Conservation (phyloP, 1,140 invertebrate genomes). For the Micrasema minimum region DNA sequence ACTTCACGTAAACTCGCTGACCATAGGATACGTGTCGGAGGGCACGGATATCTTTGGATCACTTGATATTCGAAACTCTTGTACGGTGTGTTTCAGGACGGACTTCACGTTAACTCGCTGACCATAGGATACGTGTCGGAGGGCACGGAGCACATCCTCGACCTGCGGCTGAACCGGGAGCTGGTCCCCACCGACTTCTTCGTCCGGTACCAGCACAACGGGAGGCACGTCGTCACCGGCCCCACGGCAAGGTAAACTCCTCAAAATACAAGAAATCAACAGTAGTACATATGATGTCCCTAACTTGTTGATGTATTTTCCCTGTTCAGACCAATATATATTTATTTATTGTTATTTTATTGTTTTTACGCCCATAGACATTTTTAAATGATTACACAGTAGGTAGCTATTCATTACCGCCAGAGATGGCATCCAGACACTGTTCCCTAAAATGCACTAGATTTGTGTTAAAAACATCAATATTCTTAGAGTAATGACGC, state of each 20-base stretch:
- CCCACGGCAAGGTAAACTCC: constrained; percentile 71
- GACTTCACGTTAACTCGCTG: constrained; percentile 75
- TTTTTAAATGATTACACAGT: no score
- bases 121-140: constrained; percentile 75
- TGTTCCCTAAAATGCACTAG: no score
- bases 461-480: no score
- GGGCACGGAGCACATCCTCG: constrained; percentile 74
- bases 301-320: no score
- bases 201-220: constrained; percentile 77
- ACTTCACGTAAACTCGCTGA: constrained; percentile 75
- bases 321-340: no score
- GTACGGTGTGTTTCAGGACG: constrained; percentile 68
- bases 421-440: no score
- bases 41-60: no score
- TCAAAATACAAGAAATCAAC: neutral
- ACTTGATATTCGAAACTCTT: neutral
- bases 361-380: no score
- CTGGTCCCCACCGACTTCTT: constrained; percentile 80
- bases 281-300: no score
- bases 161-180: constrained; percentile 81
- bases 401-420: no score
- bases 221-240: constrained; percentile 70
- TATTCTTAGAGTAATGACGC: no score
- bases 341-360: no score
- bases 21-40: constrained; percentile 74